Evolutionary conservation across 2,888 invertebrate genomes (phyloP).

Genomic region (Drosophila kambysellisi): DNA sequence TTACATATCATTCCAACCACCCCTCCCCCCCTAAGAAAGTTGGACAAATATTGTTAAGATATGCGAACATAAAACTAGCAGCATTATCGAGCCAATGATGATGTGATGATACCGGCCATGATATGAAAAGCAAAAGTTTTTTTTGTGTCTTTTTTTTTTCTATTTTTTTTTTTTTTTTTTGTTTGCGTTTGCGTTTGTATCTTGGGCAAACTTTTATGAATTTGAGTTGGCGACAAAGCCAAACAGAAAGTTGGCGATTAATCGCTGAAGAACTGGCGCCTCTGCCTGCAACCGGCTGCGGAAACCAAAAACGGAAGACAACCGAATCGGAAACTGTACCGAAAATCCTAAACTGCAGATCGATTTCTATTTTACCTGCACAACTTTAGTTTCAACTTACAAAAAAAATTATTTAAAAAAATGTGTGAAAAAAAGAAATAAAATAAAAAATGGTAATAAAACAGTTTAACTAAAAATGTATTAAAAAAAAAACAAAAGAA

Average conservation of each 20-base stretch:
- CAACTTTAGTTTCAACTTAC: constrained; percentile 31
- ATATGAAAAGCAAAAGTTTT: constrained; percentile 80
- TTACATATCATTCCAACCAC: background rate
- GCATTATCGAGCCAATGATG: constrained; percentile 81
- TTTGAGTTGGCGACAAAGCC: constrained; percentile 66
- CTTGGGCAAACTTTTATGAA: constrained; percentile 52
- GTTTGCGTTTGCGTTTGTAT: constrained; percentile 21
- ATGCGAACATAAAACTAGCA: constrained; percentile 69
- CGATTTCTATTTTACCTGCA: constrained; percentile 54
- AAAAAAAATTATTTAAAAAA: constrained; percentile 6
- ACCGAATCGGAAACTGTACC: constrained; percentile 29
- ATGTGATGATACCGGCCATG: constrained; percentile 74
- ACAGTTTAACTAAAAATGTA: too few species aligned
- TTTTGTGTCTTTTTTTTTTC: constrained; percentile 30
- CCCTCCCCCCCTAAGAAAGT: constrained; percentile 22
- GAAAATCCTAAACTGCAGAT: constrained; percentile 21
- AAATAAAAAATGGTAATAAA: background rate
- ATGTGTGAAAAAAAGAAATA: background rate
- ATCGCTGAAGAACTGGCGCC: constrained; percentile 74
- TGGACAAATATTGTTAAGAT: constrained; percentile 56
- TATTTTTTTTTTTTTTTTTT: constrained; percentile 20
- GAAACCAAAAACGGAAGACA: constrained; percentile 57
- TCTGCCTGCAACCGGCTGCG: constrained; percentile 47
- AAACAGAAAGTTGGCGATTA: constrained; percentile 64
- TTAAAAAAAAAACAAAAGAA: background rate